phyloP scores from a whole-genome alignment of 2,113 vertebrate genomes.

The Bambusicola thoracicus region DNA sequence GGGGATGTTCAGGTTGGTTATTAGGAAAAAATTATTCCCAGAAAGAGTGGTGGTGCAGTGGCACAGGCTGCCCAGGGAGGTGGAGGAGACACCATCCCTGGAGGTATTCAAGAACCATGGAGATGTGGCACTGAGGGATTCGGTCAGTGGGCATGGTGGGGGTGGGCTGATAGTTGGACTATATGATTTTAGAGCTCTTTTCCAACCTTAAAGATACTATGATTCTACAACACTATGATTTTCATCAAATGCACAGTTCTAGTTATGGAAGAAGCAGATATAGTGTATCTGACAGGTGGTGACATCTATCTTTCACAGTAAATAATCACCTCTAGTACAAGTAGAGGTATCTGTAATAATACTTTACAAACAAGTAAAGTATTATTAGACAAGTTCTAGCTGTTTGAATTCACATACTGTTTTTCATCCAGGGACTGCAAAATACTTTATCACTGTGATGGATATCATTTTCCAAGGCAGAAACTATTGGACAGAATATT shows the following conservation, averaged over 20 bases:
- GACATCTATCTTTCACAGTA: neutral
- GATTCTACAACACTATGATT: neutral
- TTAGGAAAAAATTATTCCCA: too few relatives aligned
- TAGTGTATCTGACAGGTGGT: neutral
- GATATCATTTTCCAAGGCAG: neutral
- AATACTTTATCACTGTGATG: neutral
- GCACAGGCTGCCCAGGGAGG: too few relatives aligned
- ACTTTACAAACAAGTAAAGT: neutral
- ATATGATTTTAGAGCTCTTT: too few relatives aligned
- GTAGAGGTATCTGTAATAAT: neutral
- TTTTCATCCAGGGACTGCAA: neutral
- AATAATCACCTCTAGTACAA: neutral
- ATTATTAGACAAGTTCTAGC: too few relatives aligned
- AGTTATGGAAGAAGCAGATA: neutral
- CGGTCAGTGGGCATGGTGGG: too few relatives aligned
- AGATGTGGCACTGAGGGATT: too few relatives aligned
- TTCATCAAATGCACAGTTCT: neutral
- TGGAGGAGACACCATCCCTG: too few relatives aligned
- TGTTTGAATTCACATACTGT: neutral
- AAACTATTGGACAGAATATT: neutral
- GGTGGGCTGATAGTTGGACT: too few relatives aligned
- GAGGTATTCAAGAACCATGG: too few relatives aligned
- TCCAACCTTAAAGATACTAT: too few relatives aligned
- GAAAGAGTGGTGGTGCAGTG: too few relatives aligned
- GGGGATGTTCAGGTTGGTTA: too few relatives aligned